Base-by-base conservation (phyloP, 30 jellyfish, hydroid and myxozoan genomes). In the Mastigias papua region DNA sequence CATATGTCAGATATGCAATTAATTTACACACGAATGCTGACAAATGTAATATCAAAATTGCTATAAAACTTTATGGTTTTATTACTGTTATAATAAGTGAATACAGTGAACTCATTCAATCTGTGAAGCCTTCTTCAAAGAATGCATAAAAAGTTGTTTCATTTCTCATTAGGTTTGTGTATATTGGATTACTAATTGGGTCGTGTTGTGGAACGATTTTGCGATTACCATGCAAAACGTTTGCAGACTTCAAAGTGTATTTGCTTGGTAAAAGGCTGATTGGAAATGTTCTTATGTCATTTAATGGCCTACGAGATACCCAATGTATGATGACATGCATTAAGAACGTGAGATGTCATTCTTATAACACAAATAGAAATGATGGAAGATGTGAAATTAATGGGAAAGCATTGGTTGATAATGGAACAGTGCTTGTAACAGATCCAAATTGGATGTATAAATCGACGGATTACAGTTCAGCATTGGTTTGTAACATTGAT, bases 261-360 rank as follows among this genome's bases (percentile, higher is more conserved):
- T 28, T 8, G 27, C 7, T n/a, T 9, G 70, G 70, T 9, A 58
- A 58, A 20, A 19, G 70, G 10, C 70, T 58, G 10, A 3, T 58
- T 17, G 70, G 70, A 4, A 19, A 58, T n/a, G 70, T 58, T 11
- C 29, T 58, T 3, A 58, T 58, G 26, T n/a, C 29, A n/a, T 58
- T 58, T n/a, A 9, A 58, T n/a, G 29, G 70, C 70, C 70, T 58
- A n/a, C 10, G 33, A 6, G 81, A 69, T 33, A 69, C 32, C 22
- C 26, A 69, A 19, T 69, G 81, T 20, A 69, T 48, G 54, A 62
- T 29, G 26, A 69, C 30, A 69, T 69, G 81, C 62, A 62, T 69
- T 19, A 34, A 69, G 27, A 37, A 69, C 33, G 29, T 20, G 29
- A 69, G 16, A 69, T 69, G 81, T 48, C 81, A 62, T 11, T 69